A percentile compares a stretch with the other conserved stretches of the same genome.
Evolutionary conservation across 2,113 vertebrate genomes (phyloP).

Genomic region (Silurus asotus): DNA sequence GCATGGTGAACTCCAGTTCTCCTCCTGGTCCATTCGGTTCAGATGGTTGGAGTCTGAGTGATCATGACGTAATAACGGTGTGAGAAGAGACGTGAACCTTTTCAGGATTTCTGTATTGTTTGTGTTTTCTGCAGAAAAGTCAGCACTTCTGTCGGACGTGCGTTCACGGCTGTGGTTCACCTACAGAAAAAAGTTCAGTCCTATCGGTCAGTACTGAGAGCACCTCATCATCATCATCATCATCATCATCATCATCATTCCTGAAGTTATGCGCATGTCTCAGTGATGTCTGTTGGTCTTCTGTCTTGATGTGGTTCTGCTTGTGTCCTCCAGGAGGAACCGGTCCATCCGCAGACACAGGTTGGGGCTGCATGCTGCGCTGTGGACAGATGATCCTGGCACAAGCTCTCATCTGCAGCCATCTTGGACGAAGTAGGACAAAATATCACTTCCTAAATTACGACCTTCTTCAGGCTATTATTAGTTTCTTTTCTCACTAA

Average conservation of each 20-base stretch:
- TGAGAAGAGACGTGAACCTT: not conserved
- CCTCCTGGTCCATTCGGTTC: no score
- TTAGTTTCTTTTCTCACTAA: not conserved
- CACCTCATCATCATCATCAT: not conserved
- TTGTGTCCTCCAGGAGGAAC: slow-evolving; percentile 75
- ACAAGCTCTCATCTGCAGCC: slow-evolving; percentile 81
- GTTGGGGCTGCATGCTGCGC: slow-evolving; percentile 89
- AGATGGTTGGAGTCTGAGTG: no score
- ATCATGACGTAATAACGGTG: no score
- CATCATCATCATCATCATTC: no score
- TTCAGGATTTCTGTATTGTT: not conserved
- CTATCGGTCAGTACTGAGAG: slow-evolving; percentile 75
- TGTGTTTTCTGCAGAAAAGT: slow-evolving; percentile 75
- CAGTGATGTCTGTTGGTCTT: not conserved
- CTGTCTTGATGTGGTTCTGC: not conserved
- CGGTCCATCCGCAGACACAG: slow-evolving; percentile 84
- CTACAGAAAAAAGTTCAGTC: slow-evolving; percentile 85
- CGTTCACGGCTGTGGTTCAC: slow-evolving; percentile 87
- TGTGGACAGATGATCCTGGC: slow-evolving; percentile 92
- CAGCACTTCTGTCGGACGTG: slow-evolving; percentile 81
- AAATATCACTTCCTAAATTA: not conserved
- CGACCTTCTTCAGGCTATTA: no score
- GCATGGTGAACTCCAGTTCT: no score
- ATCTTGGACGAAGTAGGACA: slow-evolving; percentile 78
- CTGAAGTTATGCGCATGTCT: no score